Evolutionary conservation across 2,113 vertebrate species (phyloP).

Genomic region (Brevimyrus niger): DNA sequence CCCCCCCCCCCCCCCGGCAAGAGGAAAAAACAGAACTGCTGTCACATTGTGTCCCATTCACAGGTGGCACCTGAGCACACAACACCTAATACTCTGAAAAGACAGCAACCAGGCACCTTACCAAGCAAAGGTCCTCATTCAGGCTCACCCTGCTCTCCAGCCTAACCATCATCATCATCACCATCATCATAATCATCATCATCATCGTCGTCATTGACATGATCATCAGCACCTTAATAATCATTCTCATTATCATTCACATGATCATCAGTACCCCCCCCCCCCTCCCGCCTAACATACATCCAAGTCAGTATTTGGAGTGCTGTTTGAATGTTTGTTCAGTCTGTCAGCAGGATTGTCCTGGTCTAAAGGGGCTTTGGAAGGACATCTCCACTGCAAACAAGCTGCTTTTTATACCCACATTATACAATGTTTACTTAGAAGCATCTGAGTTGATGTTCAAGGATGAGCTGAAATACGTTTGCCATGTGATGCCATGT

Average conservation of each 20-base stretch:
- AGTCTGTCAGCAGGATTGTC: conserved; percentile 6
- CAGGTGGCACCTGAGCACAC: conserved; percentile 50
- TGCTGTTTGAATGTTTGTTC: conserved; percentile 6
- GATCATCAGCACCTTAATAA: no score
- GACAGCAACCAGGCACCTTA: conserved; percentile 50
- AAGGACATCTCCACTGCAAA: neutral
- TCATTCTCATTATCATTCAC: neutral
- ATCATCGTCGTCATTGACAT: no score
- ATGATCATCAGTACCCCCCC: neutral
- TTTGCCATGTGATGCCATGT: neutral
- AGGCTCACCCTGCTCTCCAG: conserved; percentile 31
- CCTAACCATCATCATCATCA: conserved; percentile 17
- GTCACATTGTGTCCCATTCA: conserved; percentile 51
- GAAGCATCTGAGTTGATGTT: conserved; percentile 27
- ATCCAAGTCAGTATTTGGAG: conserved; percentile 33
- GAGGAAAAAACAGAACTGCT: conserved; percentile 57
- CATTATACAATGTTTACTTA: conserved; percentile 31
- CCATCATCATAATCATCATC: neutral
- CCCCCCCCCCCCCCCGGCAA: conserved; percentile 30
- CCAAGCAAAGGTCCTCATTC: conserved; percentile 41
- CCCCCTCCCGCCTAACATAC: neutral
- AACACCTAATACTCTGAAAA: conserved; percentile 53
- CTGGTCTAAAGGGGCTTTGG: neutral
- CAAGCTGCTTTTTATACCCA: neutral
- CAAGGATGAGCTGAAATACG: conserved; percentile 12